These are phyloP conservation scores for Stramonita haemastoma DNA, from an alignment of 2,888 invertebrate species.

Conservation along the genomic window DNA sequence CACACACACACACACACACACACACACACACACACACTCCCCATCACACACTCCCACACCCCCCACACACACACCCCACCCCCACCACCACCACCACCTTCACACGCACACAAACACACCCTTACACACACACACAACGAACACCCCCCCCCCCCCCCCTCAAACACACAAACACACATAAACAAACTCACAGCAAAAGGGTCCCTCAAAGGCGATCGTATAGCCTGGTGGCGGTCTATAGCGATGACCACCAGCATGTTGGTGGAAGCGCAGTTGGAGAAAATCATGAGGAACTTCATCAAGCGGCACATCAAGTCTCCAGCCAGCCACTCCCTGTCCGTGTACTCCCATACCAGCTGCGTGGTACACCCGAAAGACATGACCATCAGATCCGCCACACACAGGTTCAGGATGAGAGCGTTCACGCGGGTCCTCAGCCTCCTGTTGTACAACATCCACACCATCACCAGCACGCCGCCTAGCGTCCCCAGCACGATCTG, in stretches of 20 bases:
- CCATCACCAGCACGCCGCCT: constrained; percentile 70
- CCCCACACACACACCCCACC: not conserved
- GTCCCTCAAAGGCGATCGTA: constrained; percentile 72
- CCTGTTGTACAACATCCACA: constrained; percentile 72
- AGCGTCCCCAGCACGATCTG: constrained; percentile 67
- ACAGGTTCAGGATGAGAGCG: constrained; percentile 74
- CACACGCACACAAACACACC: not conserved
- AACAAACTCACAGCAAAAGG: constrained; percentile 67
- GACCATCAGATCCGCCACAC: constrained; percentile 74
- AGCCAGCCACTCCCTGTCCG: constrained; percentile 71
- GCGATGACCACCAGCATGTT: constrained; percentile 77
- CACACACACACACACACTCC: not conserved
- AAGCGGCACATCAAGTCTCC: constrained; percentile 74
- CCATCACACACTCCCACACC: not conserved
- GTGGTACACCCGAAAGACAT: constrained; percentile 71
- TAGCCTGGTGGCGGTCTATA: constrained; percentile 76
- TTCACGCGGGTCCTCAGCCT: constrained; percentile 71
- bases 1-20: not conserved
- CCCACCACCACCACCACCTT: not conserved
- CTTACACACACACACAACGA: not conserved
- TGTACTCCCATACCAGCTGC: constrained; percentile 75
- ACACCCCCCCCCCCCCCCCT: not conserved
- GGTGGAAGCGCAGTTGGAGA: constrained; percentile 74
- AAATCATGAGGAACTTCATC: constrained; percentile 75
- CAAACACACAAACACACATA: not conserved